A percentile compares a stretch with the other conserved stretches of the same genome.
Evolutionary conservation across 1,140 invertebrate genomes (phyloP).

Genomic region (Latrodectus geometricus): DNA sequence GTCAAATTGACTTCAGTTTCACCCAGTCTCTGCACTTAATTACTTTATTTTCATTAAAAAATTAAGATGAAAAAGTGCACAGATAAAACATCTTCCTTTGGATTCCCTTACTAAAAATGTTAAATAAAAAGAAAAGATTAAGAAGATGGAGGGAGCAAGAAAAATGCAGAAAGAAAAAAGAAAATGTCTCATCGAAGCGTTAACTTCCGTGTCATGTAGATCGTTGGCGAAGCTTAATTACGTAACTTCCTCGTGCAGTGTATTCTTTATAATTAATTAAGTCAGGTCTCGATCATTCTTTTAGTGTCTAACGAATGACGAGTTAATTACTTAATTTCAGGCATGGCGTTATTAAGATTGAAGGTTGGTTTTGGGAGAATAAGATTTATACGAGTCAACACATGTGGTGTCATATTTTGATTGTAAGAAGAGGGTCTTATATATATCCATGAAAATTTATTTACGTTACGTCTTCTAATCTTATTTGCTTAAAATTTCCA

Average conservation of each 20-base stretch:
- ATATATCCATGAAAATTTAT: too few species aligned
- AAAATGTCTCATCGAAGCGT: not conserved
- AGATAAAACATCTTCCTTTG: not conserved
- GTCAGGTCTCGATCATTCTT: slow-evolving; percentile 13
- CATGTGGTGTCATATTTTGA: too few species aligned
- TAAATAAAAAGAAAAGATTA: not conserved
- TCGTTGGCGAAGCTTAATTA: slow-evolving; percentile 19
- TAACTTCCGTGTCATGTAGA: slow-evolving; percentile 28
- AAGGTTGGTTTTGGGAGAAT: not conserved
- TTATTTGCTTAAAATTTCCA: too few species aligned
- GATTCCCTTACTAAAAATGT: not conserved
- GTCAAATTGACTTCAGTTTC: slow-evolving; percentile 18
- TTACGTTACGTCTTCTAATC: too few species aligned
- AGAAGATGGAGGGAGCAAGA: not conserved
- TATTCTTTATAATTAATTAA: slow-evolving; percentile 24
- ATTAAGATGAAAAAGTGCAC: not conserved
- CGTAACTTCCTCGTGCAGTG: not conserved
- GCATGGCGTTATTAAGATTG: slow-evolving; percentile 19
- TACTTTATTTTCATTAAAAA: slow-evolving; percentile 28
- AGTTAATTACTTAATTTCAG: slow-evolving; percentile 41
- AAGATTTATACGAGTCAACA: too few species aligned
- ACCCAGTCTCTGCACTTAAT: not conserved
- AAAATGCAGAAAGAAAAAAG: too few species aligned
- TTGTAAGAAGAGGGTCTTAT: too few species aligned
- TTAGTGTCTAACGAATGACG: not conserved